Percentiles rank a stretch among this genome's conserved stretches.
Evolutionary conservation across 2,113 vertebrate species (phyloP).

Genomic region (Calyptomena viridis): DNA sequence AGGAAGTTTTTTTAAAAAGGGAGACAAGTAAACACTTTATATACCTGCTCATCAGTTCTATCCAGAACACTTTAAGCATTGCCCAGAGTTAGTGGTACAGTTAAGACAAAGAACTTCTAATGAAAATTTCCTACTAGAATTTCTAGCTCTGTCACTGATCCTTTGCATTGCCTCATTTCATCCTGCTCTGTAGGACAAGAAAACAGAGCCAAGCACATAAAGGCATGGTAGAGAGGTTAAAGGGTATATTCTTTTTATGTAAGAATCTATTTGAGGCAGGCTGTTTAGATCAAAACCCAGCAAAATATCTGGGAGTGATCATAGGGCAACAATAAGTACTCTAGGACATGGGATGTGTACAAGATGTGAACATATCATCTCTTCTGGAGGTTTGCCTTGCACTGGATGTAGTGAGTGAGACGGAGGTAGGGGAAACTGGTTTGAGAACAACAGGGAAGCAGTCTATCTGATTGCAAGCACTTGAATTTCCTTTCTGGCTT

Average conservation of each 20-base stretch:
- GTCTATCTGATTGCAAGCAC: neutral
- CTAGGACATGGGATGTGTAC: fast-evolving
- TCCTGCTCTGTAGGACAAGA: neutral
- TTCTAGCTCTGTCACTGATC: neutral
- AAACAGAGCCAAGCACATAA: neutral
- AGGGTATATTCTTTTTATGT: neutral
- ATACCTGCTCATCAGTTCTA: neutral
- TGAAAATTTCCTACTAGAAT: neutral
- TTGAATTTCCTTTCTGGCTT: neutral
- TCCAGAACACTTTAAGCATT: neutral
- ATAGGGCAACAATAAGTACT: neutral
- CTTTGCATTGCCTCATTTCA: neutral
- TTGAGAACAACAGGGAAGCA: neutral
- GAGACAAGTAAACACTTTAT: neutral
- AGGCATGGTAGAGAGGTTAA: neutral
- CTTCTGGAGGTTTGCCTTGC: neutral
- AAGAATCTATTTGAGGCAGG: neutral
- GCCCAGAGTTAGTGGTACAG: neutral
- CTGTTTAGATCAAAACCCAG: neutral
- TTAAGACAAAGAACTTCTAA: neutral
- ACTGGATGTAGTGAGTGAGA: neutral
- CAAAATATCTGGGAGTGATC: neutral
- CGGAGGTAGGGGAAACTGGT: neutral
- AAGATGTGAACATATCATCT: neutral
- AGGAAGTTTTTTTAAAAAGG: neutral